Evolutionary conservation across 2,797 vertebrate species (phyloP).

Genomic region (Poeciliopsis turneri): DNA sequence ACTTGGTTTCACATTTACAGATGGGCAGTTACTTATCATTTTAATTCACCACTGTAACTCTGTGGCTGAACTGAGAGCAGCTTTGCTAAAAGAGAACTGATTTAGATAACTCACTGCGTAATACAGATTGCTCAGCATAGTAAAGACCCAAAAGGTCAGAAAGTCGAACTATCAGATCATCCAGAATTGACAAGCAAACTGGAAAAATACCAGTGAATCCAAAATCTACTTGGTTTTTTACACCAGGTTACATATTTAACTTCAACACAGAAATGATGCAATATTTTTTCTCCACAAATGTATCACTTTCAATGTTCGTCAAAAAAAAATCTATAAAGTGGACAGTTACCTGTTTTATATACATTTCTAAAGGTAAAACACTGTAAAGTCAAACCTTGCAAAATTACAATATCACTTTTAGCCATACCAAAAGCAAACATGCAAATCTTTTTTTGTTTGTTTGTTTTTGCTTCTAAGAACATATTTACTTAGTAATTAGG

Average conservation of each 20-base stretch:
- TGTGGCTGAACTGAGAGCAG: slow-evolving; percentile 41
- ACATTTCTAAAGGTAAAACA: too few species aligned
- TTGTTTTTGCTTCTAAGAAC: too few species aligned
- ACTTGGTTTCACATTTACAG: slow-evolving; percentile 37
- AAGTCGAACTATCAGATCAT: slow-evolving; percentile 57
- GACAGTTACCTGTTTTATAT: neutral
- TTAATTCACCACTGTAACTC: slow-evolving; percentile 53
- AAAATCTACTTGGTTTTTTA: neutral
- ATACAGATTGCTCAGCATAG: slow-evolving; percentile 66
- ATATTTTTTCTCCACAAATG: neutral
- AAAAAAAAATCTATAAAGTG: neutral
- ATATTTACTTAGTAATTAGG: too few species aligned
- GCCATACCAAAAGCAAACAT: too few species aligned
- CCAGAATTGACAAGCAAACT: slow-evolving; percentile 30
- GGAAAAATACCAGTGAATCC: neutral
- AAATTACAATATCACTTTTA: too few species aligned
- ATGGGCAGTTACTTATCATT: slow-evolving; percentile 23
- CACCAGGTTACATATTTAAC: neutral
- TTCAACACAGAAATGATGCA: neutral
- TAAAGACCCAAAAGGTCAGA: slow-evolving; percentile 45
- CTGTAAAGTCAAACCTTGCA: too few species aligned
- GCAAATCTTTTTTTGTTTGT: too few species aligned
- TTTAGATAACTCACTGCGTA: slow-evolving; percentile 39
- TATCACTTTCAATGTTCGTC: too few species aligned
- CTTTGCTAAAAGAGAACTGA: slow-evolving; percentile 35